A percentile compares a stretch with the other conserved stretches of the same genome.
Conservation (phyloP, 2,113 vertebrate genomes). For the Corapipo altera region DNA sequence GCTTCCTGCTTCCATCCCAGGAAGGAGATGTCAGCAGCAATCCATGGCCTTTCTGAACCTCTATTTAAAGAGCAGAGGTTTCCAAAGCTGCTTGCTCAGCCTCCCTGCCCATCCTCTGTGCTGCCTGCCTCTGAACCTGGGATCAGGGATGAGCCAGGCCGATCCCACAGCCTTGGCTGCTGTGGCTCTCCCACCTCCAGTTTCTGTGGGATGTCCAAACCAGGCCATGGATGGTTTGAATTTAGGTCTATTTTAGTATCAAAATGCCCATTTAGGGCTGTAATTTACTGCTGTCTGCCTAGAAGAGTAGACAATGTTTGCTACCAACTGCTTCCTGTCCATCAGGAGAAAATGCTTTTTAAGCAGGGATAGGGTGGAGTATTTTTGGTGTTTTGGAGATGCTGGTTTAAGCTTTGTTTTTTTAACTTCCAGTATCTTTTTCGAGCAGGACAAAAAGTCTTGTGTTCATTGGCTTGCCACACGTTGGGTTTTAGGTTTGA, state of each 20-base stretch:
- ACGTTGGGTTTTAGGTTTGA: not conserved
- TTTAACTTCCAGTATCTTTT: not conserved
- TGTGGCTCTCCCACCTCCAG: slow-evolving; percentile 15
- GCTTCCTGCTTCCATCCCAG: not conserved
- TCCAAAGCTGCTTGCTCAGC: slow-evolving; percentile 37
- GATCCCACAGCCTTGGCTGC: not conserved
- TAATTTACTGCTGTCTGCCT: slow-evolving; percentile 46
- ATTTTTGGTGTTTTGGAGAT: not conserved
- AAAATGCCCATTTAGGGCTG: not conserved
- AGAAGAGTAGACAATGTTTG: not conserved
- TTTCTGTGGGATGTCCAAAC: not conserved
- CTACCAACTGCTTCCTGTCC: slow-evolving; percentile 23
- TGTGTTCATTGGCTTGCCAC: not conserved
- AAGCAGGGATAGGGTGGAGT: not conserved
- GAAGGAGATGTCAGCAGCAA: slow-evolving; percentile 11
- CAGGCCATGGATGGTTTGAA: slow-evolving; percentile 1
- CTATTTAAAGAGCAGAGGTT: slow-evolving; percentile 40
- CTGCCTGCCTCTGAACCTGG: not conserved
- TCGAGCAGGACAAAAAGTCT: not conserved
- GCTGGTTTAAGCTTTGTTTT: not conserved
- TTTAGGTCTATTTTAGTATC: slow-evolving; percentile 33
- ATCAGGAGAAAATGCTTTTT: not conserved
- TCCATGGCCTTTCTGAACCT: not conserved
- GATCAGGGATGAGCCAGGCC: not conserved
- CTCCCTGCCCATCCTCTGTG: not conserved